These are phyloP conservation scores for Seladonia tumulorum DNA, from an alignment of 2,888 invertebrate genomes.

Conservation along the genomic window DNA sequence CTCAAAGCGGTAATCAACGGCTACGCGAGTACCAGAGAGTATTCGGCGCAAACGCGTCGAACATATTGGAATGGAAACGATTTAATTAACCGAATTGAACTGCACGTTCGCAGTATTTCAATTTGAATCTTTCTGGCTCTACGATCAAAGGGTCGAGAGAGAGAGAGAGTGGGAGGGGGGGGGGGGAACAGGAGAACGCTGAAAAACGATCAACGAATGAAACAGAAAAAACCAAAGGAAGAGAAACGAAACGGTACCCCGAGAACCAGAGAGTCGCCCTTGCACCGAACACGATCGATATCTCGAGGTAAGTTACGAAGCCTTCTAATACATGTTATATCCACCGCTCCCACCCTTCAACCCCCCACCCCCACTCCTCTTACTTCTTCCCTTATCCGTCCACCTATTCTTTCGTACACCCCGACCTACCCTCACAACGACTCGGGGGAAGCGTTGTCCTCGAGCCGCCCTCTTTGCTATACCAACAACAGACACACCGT, in stretches of 20 bases:
- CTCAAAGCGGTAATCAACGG: slow-evolving; percentile 6
- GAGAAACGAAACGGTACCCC: neutral
- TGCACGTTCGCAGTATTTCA: slow-evolving; percentile 16
- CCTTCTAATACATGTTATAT: slow-evolving; percentile 18
- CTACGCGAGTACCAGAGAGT: neutral
- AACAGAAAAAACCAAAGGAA: neutral
- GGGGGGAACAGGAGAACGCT: neutral
- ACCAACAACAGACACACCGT: neutral
- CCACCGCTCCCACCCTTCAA: neutral
- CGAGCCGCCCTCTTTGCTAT: neutral
- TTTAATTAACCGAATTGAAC: slow-evolving; percentile 44
- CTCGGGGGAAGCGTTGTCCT: slow-evolving; percentile 4
- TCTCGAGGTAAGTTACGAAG: slow-evolving; percentile 23
- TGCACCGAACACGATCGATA: slow-evolving; percentile 29
- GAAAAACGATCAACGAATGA: neutral
- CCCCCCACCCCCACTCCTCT: neutral
- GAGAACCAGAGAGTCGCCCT: neutral
- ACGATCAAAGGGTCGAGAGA: slow-evolving; percentile 23
- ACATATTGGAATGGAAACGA: slow-evolving; percentile 32
- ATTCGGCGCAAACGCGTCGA: slow-evolving; percentile 8
- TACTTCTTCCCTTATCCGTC: slow-evolving; percentile 21
- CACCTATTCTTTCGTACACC: slow-evolving; percentile 18
- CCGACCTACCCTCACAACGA: slow-evolving; percentile 47
- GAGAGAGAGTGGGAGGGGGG: neutral
- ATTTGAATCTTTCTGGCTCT: slow-evolving; percentile 34